Conservation (phyloP, 2,797 vertebrate genomes). For the Falco peregrinus region DNA sequence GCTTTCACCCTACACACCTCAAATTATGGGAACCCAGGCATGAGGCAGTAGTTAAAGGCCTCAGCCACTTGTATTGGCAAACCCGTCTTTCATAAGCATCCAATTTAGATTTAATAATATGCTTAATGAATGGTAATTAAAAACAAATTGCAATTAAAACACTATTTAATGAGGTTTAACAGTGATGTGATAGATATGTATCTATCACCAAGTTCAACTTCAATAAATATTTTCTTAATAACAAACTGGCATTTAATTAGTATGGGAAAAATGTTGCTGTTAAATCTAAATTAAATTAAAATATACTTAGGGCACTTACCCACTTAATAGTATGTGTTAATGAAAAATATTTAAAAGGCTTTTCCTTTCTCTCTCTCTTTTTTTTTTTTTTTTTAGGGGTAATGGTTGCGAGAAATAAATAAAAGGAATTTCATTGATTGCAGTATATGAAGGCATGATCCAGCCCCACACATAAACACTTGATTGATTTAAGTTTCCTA, state of each 20-base stretch:
- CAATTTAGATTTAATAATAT: constrained; percentile 79
- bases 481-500: neutral
- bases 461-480: neutral
- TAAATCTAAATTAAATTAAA: constrained; percentile 81
- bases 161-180: constrained; percentile 76
- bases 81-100: constrained; percentile 63
- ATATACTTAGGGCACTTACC: constrained; percentile 73
- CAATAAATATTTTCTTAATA: constrained; percentile 84
- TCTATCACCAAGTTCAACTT: constrained; percentile 73
- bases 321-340: constrained; percentile 76
- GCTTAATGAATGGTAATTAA: constrained; percentile 81
- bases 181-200: constrained; percentile 75
- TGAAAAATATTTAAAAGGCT: constrained; percentile 73
- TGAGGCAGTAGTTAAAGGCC: constrained; percentile 5
- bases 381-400: neutral
- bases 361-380: neutral
- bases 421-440: constrained; percentile 39
- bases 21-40: neutral
- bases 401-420: constrained; percentile 55
- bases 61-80: constrained; percentile 55
- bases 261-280: constrained; percentile 72
- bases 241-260: constrained; percentile 81
- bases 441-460: neutral
- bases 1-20: neutral
- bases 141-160: constrained; percentile 81